Evolutionary conservation across 2,888 invertebrate species (phyloP), one percentile per base, ranked within the genome.

Genomic region (Acleris cristana): DNA sequence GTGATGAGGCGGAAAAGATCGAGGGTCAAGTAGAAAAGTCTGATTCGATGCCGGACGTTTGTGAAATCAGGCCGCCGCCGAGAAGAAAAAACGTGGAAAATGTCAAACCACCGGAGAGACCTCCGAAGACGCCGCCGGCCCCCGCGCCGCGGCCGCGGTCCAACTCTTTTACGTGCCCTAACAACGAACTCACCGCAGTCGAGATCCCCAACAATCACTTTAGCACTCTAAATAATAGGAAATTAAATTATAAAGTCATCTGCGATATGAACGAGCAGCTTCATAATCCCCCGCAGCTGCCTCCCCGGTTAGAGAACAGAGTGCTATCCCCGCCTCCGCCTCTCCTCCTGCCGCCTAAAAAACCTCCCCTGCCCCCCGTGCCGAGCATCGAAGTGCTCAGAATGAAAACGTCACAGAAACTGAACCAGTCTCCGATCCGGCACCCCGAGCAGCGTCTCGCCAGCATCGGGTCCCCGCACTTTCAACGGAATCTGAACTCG

Each of bases 331-430:
- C 91, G 45, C 91, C 94, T 1, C 93, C 94, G 1, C 94, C 94
- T 54, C 74, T 94, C 49, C 83, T 94, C 61, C 76, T 95, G 75
- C 95, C 95, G 30, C 96, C 96, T 12, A 95, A 95, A 79, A 96
- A 96, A 84, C 96, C 96, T 48, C 96, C 96, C 34, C 82, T 96
- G 76, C 96, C 96, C 69, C 96, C 96, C 21, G 94, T 95, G 53
- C 95, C 95, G 8, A 95, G 95, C 69, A 88, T 95, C 73, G 95
- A 95, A 81, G 93, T 94, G 8, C 80, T 95, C 73, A 87, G 95
- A 76, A 87, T 94, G 78, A 94, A 94, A 79, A 94, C 89, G 72
- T 86, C 89, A 0, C 88, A 87, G 71, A 92, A 91, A 72, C 44
- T 26, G 52, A 60, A 51, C 34, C 89, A 87, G 65, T 88, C 92